Conservation (phyloP, 1,140 invertebrate genomes). For the Branchinecta lindahli region DNA sequence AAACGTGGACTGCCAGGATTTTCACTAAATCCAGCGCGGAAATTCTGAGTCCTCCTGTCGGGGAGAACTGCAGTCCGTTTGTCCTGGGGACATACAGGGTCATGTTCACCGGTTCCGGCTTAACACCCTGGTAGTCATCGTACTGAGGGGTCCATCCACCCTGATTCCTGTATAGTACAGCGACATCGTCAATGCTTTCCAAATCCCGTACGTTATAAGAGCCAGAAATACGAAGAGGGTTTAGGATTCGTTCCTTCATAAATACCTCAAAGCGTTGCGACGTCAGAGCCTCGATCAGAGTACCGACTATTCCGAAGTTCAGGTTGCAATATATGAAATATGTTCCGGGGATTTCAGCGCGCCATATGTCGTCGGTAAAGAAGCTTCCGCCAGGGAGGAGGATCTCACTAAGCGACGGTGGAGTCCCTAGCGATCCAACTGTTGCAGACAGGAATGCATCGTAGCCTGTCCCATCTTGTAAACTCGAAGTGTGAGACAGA, state of each 20-base stretch:
- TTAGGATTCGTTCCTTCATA: background rate
- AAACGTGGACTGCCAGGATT: background rate
- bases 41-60: background rate
- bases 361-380: background rate
- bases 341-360: background rate
- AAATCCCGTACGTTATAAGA: background rate
- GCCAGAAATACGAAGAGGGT: background rate
- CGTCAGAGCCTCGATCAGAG: background rate
- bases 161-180: background rate
- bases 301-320: background rate
- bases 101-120: background rate
- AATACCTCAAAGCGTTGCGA: background rate
- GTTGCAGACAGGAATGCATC: background rate
- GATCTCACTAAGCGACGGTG: background rate
- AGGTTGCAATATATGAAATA: background rate
- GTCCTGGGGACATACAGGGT: background rate
- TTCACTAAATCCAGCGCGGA: background rate
- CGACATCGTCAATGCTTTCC: background rate
- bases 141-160: background rate
- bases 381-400: background rate
- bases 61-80: background rate
- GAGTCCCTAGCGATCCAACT: background rate
- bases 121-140: background rate
- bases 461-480: background rate
- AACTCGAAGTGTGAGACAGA: background rate